Evolutionary conservation across 2,797 vertebrate species (phyloP).

Genomic region (Neomorphus geoffroyi): DNA sequence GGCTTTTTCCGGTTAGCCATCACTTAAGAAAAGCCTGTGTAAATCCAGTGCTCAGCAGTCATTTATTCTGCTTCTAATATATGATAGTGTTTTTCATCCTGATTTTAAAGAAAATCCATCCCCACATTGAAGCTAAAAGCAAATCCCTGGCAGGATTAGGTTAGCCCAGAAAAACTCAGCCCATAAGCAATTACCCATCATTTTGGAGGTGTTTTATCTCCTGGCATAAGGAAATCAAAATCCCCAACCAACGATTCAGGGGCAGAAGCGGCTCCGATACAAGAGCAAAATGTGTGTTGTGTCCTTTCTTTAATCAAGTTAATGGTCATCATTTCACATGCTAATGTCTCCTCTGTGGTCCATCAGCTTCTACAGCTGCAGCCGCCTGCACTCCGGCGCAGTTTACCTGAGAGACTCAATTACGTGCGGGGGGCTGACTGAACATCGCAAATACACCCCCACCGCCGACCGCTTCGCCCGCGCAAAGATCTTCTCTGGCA

Average conservation of each 20-base stretch:
- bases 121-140: neutral
- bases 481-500: neutral
- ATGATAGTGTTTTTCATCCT: conserved; percentile 1
- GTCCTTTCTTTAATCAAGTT: conserved; percentile 63
- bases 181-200: neutral
- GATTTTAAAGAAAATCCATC: conserved; percentile 27
- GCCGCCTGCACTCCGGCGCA: neutral
- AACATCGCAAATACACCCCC: neutral
- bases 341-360: conserved; percentile 52
- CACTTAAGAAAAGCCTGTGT: neutral
- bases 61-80: neutral
- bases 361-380: conserved; percentile 22
- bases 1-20: neutral
- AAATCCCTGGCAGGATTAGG: conserved; percentile 42
- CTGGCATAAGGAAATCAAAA: conserved; percentile 30
- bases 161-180: conserved; percentile 51
- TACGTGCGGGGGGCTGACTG: neutral
- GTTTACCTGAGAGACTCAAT: conserved; percentile 48
- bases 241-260: conserved; percentile 1
- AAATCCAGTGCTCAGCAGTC: neutral
- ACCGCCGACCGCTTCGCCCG: fast-evolving
- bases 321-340: conserved; percentile 37
- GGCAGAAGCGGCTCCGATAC: neutral
- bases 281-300: conserved; percentile 5
- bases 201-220: conserved; percentile 35